A percentile compares a stretch with the other conserved stretches of the same genome.
phyloP scores from a whole-genome alignment of 2,888 invertebrate species.

The Hydriomena furcata region DNA sequence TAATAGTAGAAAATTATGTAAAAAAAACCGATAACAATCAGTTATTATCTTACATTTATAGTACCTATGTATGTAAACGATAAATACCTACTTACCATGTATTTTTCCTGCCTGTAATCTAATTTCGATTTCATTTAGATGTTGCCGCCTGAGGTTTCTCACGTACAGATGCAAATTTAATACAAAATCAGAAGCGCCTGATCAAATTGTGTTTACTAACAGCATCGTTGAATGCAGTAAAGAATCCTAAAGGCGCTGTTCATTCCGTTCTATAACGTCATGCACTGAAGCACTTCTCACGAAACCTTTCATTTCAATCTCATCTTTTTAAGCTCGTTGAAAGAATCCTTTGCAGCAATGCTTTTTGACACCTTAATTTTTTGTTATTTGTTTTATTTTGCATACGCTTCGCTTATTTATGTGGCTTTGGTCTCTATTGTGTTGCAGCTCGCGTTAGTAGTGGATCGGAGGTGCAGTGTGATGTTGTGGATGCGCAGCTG shows the following conservation, averaged over 20 bases:
- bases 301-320: conserved; percentile 20
- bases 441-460: conserved; percentile 78
- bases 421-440: conserved; percentile 75
- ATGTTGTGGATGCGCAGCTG: conserved; percentile 51
- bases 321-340: conserved; percentile 20
- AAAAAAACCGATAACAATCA: no score
- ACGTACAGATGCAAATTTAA: neutral
- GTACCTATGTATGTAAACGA: no score
- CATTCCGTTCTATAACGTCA: neutral
- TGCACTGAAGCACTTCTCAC: neutral
- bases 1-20: no score
- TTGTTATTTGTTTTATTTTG: conserved; percentile 42
- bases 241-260: conserved; percentile 8
- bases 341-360: conserved; percentile 25
- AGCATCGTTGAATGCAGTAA: neutral
- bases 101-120: no score
- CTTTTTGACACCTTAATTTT: conserved; percentile 42
- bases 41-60: no score
- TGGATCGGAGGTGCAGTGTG: conserved; percentile 64
- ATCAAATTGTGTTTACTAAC: neutral
- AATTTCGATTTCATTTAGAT: no score
- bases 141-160: no score
- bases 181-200: conserved; percentile 7
- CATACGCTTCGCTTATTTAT: conserved; percentile 73
- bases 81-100: no score